A percentile compares a stretch with the other conserved stretches of the same genome.
These are phyloP conservation scores for Apeira syringaria DNA, from an alignment of 2,888 invertebrate species.

Conservation along the genomic window DNA sequence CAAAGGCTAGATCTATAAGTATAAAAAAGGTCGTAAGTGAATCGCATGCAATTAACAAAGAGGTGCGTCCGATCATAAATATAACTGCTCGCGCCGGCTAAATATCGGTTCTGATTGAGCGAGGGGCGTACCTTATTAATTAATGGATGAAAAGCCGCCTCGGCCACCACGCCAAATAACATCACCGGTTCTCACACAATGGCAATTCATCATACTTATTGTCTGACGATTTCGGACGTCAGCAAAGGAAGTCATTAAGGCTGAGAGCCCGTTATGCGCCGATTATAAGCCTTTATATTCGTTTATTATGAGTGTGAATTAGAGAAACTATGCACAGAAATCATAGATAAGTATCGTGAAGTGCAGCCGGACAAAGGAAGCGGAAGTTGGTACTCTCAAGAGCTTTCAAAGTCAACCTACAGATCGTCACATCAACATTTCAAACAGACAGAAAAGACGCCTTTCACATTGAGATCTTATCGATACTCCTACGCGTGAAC, in stretches of 20 bases:
- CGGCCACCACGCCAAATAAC: slow-evolving; percentile 66
- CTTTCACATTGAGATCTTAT: slow-evolving; percentile 63
- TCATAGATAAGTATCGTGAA: slow-evolving; percentile 33
- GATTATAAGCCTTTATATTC: slow-evolving; percentile 58
- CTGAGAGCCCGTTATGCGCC: slow-evolving; percentile 54
- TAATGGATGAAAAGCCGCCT: slow-evolving; percentile 73
- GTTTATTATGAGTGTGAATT: slow-evolving; percentile 55
- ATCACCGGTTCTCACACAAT: slow-evolving; percentile 71
- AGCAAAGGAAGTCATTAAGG: slow-evolving; percentile 76
- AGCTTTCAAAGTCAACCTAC: slow-evolving; percentile 43
- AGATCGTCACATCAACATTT: slow-evolving; percentile 47
- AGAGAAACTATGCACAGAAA: slow-evolving; percentile 47
- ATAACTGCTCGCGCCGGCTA: slow-evolving; percentile 60
- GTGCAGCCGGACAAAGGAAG: slow-evolving; percentile 38
- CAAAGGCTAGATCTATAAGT: too few species aligned
- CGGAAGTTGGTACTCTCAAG: slow-evolving; percentile 43
- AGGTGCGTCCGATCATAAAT: slow-evolving; percentile 70
- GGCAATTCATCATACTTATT: slow-evolving; percentile 77
- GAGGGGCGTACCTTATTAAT: slow-evolving; percentile 76
- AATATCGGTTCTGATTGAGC: slow-evolving; percentile 71
- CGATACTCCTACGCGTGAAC: slow-evolving; percentile 52
- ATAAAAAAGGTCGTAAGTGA: slow-evolving; percentile 67
- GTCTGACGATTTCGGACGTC: slow-evolving; percentile 77
- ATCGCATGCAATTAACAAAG: slow-evolving; percentile 70
- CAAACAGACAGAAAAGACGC: slow-evolving; percentile 55